Conservation (phyloP, 2,797 vertebrate genomes). For the Rhabdomys pumilio region DNA sequence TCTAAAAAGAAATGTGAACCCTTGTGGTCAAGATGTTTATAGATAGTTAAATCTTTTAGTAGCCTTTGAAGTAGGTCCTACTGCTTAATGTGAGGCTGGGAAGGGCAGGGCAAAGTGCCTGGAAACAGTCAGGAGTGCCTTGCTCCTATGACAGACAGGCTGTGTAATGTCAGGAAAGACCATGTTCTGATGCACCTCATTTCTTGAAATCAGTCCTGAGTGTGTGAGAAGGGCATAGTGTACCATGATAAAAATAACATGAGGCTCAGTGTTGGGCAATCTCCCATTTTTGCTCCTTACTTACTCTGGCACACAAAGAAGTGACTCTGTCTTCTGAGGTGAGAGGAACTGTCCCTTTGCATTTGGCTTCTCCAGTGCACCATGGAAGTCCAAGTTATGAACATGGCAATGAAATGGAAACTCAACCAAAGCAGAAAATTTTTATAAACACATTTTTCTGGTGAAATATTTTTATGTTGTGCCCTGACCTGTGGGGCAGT, state of each 20-base stretch:
- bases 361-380: neutral
- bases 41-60: neutral
- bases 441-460: neutral
- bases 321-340: neutral
- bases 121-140: neutral
- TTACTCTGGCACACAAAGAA: neutral
- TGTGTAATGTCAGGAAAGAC: neutral
- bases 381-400: neutral
- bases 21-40: neutral
- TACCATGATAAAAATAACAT: neutral
- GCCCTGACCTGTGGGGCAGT: too few relatives aligned
- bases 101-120: neutral
- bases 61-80: neutral
- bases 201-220: neutral
- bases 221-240: neutral
- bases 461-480: neutral
- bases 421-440: neutral
- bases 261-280: neutral
- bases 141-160: neutral
- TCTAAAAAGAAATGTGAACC: neutral
- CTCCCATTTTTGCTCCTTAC: neutral
- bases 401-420: neutral
- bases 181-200: neutral
- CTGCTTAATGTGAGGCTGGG: neutral
- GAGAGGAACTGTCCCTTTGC: neutral